phyloP scores from a whole-genome alignment of 1,140 invertebrate genomes.

The Capitella teleta region DNA sequence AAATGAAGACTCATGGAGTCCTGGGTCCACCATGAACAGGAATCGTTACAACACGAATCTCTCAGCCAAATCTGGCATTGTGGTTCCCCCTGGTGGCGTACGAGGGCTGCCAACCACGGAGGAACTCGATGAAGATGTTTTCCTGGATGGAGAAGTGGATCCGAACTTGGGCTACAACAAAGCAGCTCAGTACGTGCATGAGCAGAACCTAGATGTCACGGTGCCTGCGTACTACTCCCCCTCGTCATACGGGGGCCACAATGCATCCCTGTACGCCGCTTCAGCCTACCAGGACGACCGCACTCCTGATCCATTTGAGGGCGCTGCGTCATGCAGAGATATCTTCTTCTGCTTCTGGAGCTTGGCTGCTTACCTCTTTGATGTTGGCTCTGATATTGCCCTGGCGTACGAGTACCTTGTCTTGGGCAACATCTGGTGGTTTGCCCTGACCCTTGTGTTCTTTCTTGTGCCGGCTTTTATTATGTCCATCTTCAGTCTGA shows the following conservation, averaged over 20 bases:
- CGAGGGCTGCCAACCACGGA: no score
- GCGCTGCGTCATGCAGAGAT: no score
- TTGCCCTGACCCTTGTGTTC: conserved; percentile 25
- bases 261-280: neutral
- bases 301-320: no score
- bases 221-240: no score
- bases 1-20: neutral
- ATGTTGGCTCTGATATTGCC: conserved; percentile 19
- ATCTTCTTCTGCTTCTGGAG: no score
- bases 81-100: neutral
- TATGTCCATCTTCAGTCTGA: conserved; percentile 26
- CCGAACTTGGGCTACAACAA: no score
- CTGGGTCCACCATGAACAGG: neutral
- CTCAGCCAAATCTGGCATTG: neutral
- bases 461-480: conserved; percentile 24
- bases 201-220: no score
- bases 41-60: neutral
- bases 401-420: conserved; percentile 18
- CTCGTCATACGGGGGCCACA: no score
- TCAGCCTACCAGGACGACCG: neutral
- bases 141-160: no score
- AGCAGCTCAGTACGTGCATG: no score
- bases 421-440: conserved; percentile 19
- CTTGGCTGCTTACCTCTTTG: conserved; percentile 15
- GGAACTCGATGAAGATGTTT: neutral